Evolutionary conservation across 2,113 vertebrate genomes (phyloP).

Genomic region (Pavo muticus): DNA sequence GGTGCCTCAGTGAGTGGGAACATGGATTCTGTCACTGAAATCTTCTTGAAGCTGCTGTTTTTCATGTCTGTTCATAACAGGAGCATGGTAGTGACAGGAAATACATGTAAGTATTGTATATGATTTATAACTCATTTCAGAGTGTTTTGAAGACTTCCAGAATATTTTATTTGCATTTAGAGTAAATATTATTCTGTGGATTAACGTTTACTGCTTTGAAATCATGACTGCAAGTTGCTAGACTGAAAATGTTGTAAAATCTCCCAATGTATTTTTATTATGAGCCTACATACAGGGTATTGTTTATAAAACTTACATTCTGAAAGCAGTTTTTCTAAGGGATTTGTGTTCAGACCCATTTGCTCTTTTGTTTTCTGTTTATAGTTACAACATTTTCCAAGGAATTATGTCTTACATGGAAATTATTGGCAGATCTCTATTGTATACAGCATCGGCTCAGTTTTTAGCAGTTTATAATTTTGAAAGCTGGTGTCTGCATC

Average conservation of each 20-base stretch:
- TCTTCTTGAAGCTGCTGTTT: constrained; percentile 71
- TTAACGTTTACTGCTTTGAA: neutral
- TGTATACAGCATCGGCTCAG: constrained; percentile 39
- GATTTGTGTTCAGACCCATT: neutral
- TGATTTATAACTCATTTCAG: constrained; percentile 68
- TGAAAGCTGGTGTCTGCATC: constrained; percentile 17
- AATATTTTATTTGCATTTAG: constrained; percentile 44
- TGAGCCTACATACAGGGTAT: neutral
- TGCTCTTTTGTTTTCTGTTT: constrained; percentile 10
- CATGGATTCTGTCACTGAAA: constrained; percentile 79
- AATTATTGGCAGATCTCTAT: constrained; percentile 38
- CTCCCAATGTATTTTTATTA: neutral
- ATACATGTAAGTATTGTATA: constrained; percentile 79
- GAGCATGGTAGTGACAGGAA: constrained; percentile 50
- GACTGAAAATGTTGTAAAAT: neutral
- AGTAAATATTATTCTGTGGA: neutral
- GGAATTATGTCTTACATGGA: constrained; percentile 18
- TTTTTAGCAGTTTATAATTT: constrained; percentile 65
- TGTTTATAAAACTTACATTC: constrained; percentile 29
- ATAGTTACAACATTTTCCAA: constrained; percentile 39
- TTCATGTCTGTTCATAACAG: constrained; percentile 59
- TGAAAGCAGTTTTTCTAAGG: constrained; percentile 56
- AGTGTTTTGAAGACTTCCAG: constrained; percentile 67
- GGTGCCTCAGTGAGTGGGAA: constrained; percentile 56
- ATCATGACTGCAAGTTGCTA: neutral